These are phyloP conservation scores for Chiloscyllium punctatum DNA, from an alignment of 2,797 vertebrate species.

Conservation along the genomic window DNA sequence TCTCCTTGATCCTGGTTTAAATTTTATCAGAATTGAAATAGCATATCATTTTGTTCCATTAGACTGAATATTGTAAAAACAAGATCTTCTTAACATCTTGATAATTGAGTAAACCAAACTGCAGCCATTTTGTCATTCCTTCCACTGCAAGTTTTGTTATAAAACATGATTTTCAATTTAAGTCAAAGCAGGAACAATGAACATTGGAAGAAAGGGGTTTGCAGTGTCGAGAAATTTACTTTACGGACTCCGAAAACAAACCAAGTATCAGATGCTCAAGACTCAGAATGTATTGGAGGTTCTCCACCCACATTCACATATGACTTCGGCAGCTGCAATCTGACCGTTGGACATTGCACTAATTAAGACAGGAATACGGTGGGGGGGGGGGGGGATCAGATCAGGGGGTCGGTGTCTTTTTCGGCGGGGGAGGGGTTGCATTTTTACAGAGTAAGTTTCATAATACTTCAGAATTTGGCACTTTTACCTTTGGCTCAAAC, in stretches of 20 bases:
- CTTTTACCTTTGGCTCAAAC: not conserved
- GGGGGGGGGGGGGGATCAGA: not conserved
- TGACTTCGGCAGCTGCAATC: not conserved
- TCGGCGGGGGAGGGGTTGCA: too few species aligned
- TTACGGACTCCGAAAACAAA: not conserved
- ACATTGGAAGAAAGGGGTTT: not conserved
- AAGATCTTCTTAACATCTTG: not conserved
- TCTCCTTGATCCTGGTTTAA: not conserved
- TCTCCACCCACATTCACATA: not conserved
- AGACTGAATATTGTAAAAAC: not conserved
- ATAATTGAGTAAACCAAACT: not conserved
- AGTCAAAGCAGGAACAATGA: not conserved
- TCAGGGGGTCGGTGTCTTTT: not conserved
- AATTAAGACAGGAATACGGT: not conserved
- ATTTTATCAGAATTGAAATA: not conserved
- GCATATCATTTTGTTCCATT: not conserved
- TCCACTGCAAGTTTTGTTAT: not conserved
- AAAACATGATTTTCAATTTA: not conserved
- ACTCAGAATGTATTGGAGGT: not conserved
- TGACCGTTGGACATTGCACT: not conserved
- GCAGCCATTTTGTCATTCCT: not conserved
- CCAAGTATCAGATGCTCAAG: not conserved
- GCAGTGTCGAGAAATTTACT: not conserved
- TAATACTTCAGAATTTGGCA: not conserved
- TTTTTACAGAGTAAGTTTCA: not conserved